Conservation (phyloP, 2,797 vertebrate species). For the Semotilus atromaculatus region DNA sequence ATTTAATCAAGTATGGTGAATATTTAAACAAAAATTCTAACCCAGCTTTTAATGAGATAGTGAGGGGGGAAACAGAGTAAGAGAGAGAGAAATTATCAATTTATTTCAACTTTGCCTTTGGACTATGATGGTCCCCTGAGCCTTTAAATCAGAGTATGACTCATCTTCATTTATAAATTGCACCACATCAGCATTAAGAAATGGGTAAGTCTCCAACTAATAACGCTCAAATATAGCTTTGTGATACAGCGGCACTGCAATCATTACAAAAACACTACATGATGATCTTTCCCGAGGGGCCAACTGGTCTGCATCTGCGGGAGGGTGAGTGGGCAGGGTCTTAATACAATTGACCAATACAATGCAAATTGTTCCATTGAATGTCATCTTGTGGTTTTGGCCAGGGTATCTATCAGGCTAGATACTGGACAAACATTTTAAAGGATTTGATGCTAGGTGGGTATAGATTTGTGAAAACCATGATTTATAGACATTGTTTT, state of each 20-base stretch:
- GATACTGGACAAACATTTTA: neutral
- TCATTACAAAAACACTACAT: constrained; percentile 49
- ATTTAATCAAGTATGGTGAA: constrained; percentile 52
- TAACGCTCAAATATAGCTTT: constrained; percentile 55
- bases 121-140: constrained; percentile 59
- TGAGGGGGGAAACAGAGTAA: constrained; percentile 17
- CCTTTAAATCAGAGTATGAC: constrained; percentile 63
- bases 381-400: neutral
- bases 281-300: constrained; percentile 18
- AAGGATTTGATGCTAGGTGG: neutral
- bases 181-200: constrained; percentile 53
- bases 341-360: constrained; percentile 17
- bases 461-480: constrained; percentile 6
- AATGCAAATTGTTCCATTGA: constrained; percentile 31
- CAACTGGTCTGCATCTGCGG: constrained; percentile 12
- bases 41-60: constrained; percentile 54
- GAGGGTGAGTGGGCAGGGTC: constrained; percentile 20
- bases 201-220: constrained; percentile 55
- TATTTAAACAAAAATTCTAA: no score
- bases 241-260: constrained; percentile 30
- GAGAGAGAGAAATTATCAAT: constrained; percentile 52
- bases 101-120: constrained; percentile 65
- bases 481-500: neutral
- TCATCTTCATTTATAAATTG: constrained; percentile 64
- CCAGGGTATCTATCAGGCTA: constrained; percentile 17